Percentiles rank a stretch among this genome's conserved stretches.
These are phyloP conservation scores for Botia kubotai DNA, from an alignment of 2,797 vertebrate genomes.

Conservation along the genomic window DNA sequence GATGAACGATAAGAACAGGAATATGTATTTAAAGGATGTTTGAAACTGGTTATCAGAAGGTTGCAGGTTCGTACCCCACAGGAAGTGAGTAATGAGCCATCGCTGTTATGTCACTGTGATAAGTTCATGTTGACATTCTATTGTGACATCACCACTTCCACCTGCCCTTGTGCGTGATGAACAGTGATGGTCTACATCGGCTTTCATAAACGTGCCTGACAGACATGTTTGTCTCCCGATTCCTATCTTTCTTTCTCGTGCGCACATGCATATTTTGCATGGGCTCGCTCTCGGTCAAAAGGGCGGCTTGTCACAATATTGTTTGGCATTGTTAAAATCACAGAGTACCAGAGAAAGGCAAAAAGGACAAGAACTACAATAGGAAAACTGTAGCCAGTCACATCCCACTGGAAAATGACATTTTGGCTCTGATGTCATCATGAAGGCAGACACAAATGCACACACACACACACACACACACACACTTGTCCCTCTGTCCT, in stretches of 20 bases:
- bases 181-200: background rate
- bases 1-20: no score
- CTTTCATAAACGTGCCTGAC: background rate
- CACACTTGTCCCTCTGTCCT: constrained; percentile 20
- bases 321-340: background rate
- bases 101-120: constrained; percentile 5
- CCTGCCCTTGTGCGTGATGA: background rate
- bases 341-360: constrained; percentile 4
- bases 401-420: constrained; percentile 41
- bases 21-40: background rate
- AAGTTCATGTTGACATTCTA: background rate
- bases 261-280: constrained; percentile 32
- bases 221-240: background rate
- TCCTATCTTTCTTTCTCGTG: background rate
- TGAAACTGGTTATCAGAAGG: background rate
- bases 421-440: constrained; percentile 30
- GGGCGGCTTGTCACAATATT: constrained; percentile 18
- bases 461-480: constrained; percentile 6
- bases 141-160: background rate
- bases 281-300: constrained; percentile 14
- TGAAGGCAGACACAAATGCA: constrained; percentile 7
- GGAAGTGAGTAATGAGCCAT: background rate
- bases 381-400: constrained; percentile 32
- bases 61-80: background rate
- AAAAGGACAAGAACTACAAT: constrained; percentile 26